Base-by-base conservation (phyloP, 2,888 invertebrate genomes). In the Xanthostigma xanthostigma region DNA sequence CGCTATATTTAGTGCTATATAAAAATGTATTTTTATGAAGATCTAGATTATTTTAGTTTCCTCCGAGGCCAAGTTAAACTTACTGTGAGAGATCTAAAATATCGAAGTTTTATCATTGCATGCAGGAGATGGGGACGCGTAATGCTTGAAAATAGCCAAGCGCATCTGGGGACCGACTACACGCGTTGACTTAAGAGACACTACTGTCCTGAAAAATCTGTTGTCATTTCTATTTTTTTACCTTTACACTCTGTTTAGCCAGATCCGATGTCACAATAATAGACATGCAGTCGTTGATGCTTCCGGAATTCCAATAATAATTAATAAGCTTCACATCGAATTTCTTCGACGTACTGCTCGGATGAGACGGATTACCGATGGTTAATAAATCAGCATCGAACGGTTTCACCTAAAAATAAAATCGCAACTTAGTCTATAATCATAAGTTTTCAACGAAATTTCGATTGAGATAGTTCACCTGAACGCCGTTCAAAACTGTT, bases 401-500 rank as follows among this genome's bases (percentile, higher is more conserved):
- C 12, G 66, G 55, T 39, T 51, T 52, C 14, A 63, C 63, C 65
- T 66, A 52, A 36, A 57, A 56, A 49, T 45, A 53, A 49, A 34
- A 39, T 14, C 5, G 11, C 27, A 14, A 27, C 27, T 27, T 6
- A 6, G 27, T 27, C 3, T 5, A 27, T 9, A 45, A 41, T 10
- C 12, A 13, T 27, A 43, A 47, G 17, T 40, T 36, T 41, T 9
- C n/a, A 44, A 37, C 6, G 27, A 27, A 27, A 27, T 27, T 27
- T 27, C 27, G 27, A 27, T 27, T 27, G 41, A 42, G n/a, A 41
- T 33, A 40, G 50, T 53, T 53, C 62, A 75, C 75, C 61, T 68
- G 63, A 42, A 79, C 62, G 59, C 75, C 70, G 49, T 73, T 67
- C 49, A 81, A 63, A 14, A 79, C 73, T 57, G 69, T 65, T 42